Conservation (phyloP, 2,797 vertebrate species). For the Yasuhikotakia modesta region DNA sequence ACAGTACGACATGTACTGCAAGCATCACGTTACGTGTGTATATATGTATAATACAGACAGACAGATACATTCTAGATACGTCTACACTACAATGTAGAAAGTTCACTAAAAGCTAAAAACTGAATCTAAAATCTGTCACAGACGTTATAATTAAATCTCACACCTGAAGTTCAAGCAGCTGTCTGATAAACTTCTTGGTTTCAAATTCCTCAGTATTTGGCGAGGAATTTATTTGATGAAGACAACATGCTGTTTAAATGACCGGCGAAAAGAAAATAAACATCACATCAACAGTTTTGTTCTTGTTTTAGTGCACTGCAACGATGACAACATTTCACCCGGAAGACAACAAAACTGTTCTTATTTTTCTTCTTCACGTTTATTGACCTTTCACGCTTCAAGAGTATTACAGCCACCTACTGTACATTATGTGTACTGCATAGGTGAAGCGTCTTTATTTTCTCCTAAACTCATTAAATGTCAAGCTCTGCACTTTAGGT, state of each 20-base stretch:
- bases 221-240: background rate
- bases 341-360: slow-evolving; percentile 19
- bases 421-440: background rate
- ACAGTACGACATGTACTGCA: too few relatives aligned
- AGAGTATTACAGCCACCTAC: background rate
- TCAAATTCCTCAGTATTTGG: slow-evolving; percentile 15
- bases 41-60: too few relatives aligned
- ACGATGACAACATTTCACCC: background rate
- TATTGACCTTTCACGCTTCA: background rate
- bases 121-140: background rate
- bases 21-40: too few relatives aligned
- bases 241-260: slow-evolving; percentile 11
- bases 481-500: too few relatives aligned
- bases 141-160: background rate
- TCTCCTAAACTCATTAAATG: too few relatives aligned
- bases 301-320: background rate
- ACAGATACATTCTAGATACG: too few relatives aligned
- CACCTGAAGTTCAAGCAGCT: slow-evolving; percentile 5
- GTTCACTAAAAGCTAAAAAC: too few relatives aligned
- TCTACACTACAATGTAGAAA: too few relatives aligned
- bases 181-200: slow-evolving; percentile 2
- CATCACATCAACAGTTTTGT: background rate
- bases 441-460: too few relatives aligned
- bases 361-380: background rate
- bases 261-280: background rate